These are phyloP conservation scores for Ceyx erithaca DNA, from an alignment of 2,797 vertebrate species.

Conservation along the genomic window DNA sequence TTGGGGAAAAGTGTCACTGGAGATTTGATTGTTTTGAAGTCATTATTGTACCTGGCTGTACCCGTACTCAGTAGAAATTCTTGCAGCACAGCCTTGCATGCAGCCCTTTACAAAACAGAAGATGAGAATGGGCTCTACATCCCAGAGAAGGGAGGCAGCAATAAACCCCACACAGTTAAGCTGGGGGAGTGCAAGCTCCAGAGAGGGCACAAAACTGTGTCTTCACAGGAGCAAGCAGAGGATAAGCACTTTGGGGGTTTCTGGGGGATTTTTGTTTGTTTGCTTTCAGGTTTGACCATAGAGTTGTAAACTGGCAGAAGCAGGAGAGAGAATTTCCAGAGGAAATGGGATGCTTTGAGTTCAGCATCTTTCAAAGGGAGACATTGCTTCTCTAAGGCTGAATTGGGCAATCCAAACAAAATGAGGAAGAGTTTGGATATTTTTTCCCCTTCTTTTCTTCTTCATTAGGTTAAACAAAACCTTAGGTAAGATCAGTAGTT, in stretches of 20 bases:
- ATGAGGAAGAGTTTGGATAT: background rate
- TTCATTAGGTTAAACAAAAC: constrained; percentile 53
- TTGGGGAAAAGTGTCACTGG: background rate
- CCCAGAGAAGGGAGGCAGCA: background rate
- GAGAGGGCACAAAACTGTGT: fast-evolving
- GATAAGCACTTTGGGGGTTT: background rate
- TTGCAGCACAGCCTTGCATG: background rate
- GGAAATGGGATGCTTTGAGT: background rate
- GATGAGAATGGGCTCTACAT: background rate
- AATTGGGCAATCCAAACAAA: background rate
- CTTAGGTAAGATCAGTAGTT: constrained; percentile 60
- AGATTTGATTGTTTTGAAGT: background rate
- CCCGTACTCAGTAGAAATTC: background rate
- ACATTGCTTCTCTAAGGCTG: background rate
- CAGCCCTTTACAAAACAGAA: background rate
- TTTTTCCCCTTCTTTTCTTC: background rate
- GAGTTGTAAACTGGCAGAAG: background rate
- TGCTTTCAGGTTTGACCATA: background rate
- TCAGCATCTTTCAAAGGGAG: background rate
- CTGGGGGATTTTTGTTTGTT: background rate
- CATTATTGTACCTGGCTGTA: background rate
- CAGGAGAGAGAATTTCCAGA: background rate
- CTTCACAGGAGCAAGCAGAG: background rate
- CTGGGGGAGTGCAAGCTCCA: background rate
- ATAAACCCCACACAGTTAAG: background rate